Percentiles rank a stretch among this genome's conserved stretches.
Conservation (phyloP, 1,140 invertebrate genomes). For the Lasioglossum albipes region DNA sequence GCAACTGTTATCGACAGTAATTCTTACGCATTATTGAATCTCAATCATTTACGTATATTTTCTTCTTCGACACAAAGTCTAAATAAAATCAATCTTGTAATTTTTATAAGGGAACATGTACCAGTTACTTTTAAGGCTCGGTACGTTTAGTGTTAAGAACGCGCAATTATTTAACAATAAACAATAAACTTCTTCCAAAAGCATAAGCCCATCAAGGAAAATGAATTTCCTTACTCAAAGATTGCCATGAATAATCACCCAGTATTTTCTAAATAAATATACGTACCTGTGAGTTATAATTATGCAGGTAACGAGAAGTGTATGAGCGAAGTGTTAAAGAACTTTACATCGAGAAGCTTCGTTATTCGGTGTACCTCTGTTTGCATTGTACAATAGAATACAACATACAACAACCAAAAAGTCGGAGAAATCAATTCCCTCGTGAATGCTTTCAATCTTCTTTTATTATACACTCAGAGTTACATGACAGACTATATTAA, state of each 20-base stretch:
- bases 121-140: too few relatives aligned
- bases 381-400: not conserved
- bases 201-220: too few relatives aligned
- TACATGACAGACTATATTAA: slow-evolving; percentile 38
- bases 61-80: too few relatives aligned
- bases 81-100: too few relatives aligned
- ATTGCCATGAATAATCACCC: not conserved
- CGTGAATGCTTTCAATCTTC: slow-evolving; percentile 20
- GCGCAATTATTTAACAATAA: too few relatives aligned
- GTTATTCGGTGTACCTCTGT: not conserved
- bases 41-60: too few relatives aligned
- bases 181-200: too few relatives aligned
- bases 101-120: too few relatives aligned
- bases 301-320: not conserved
- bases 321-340: not conserved
- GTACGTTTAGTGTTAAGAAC: too few relatives aligned
- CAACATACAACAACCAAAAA: not conserved
- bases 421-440: slow-evolving; percentile 12
- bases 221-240: too few relatives aligned
- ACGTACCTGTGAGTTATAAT: not conserved
- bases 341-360: not conserved
- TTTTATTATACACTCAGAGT: slow-evolving; percentile 42
- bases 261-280: not conserved
- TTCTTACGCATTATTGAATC: too few relatives aligned
- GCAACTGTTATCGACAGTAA: too few relatives aligned